These are phyloP conservation scores for Acinonyx jubatus DNA, from an alignment of 2,113 vertebrate species.

Conservation along the genomic window DNA sequence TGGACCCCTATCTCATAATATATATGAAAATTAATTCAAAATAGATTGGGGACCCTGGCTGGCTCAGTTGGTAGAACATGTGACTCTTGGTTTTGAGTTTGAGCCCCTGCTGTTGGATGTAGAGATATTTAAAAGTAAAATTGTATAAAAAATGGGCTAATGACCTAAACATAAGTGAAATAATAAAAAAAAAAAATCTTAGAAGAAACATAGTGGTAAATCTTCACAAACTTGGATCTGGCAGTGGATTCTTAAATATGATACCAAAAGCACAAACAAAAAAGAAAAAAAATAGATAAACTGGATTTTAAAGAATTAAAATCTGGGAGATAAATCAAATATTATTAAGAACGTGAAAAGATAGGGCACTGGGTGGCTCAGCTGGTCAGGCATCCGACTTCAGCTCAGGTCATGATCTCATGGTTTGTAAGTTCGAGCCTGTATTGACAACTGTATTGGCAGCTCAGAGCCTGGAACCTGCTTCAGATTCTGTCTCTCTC, in stretches of 20 bases:
- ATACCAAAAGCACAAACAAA: not conserved
- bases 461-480: too few species aligned
- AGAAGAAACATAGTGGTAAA: not conserved
- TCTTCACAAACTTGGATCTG: not conserved
- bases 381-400: too few species aligned
- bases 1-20: not conserved
- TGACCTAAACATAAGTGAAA: not conserved
- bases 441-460: too few species aligned
- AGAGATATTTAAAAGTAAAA: not conserved
- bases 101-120: not conserved
- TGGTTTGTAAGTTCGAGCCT: too few species aligned
- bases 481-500: too few species aligned
- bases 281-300: not conserved
- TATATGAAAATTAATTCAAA: not conserved
- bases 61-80: not conserved
- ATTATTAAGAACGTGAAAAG: not conserved
- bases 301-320: not conserved
- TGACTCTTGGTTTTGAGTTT: not conserved
- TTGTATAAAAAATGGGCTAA: not conserved
- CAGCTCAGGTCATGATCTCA: too few species aligned
- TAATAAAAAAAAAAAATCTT: not conserved
- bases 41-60: not conserved
- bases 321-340: not conserved
- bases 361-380: not conserved
- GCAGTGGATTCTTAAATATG: not conserved